These are phyloP conservation scores for Cepphus grylle DNA, from an alignment of 2,113 vertebrate genomes.

Conservation along the genomic window DNA sequence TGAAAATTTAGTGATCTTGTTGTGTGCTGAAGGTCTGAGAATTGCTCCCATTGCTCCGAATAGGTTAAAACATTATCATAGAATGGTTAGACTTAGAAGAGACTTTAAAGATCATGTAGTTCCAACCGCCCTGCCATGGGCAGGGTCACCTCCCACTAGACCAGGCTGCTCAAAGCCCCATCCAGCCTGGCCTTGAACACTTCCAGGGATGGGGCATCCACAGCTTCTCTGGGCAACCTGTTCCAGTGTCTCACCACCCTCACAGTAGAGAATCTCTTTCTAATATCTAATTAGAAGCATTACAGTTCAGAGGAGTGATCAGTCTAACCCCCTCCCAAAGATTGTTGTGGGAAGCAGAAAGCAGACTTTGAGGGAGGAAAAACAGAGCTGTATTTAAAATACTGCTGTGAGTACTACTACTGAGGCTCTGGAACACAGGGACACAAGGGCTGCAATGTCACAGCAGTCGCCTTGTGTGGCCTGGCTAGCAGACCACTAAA, in stretches of 20 bases:
- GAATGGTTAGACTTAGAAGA: too few species aligned
- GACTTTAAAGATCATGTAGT: too few species aligned
- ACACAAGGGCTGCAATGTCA: not conserved
- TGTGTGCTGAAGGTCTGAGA: not conserved
- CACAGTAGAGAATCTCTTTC: too few species aligned
- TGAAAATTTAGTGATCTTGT: fast-evolving
- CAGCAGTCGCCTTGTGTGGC: fast-evolving
- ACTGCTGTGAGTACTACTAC: fast-evolving
- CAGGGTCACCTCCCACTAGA: too few species aligned
- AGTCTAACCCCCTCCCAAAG: not conserved
- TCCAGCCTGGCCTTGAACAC: too few species aligned
- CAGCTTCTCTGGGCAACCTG: too few species aligned
- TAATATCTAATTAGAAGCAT: fast-evolving
- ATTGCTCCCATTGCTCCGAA: fast-evolving
- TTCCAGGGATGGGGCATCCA: too few species aligned
- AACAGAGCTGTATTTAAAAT: fast-evolving
- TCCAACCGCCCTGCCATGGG: too few species aligned
- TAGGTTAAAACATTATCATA: fast-evolving
- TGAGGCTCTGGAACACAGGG: not conserved
- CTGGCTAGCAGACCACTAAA: too few species aligned
- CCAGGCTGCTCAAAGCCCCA: too few species aligned
- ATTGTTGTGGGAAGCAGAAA: fast-evolving
- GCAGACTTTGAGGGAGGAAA: fast-evolving
- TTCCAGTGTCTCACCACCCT: too few species aligned
- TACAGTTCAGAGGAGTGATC: fast-evolving